phyloP scores from a whole-genome alignment of 2,113 vertebrate genomes.

The Acrocephalus arundinaceus region DNA sequence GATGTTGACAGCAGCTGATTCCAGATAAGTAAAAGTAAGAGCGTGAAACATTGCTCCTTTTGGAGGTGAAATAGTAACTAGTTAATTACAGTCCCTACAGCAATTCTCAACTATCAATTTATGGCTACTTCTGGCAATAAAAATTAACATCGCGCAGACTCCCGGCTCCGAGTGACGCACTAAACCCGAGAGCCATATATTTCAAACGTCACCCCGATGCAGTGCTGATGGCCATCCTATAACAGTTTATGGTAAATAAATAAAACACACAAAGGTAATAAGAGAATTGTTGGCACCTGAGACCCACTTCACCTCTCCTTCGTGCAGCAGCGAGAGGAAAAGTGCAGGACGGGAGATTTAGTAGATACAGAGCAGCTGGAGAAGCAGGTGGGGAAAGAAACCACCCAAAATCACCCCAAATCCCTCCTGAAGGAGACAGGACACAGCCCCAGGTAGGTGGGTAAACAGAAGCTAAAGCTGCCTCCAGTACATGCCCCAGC shows the following conservation, averaged over 20 bases:
- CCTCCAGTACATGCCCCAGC: not conserved
- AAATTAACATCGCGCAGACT: slow-evolving; percentile 65
- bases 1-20: slow-evolving; percentile 78
- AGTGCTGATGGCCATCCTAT: not conserved
- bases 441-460: not conserved
- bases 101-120: slow-evolving; percentile 75
- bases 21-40: slow-evolving; percentile 77
- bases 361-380: not conserved
- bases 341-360: not conserved
- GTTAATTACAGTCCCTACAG: slow-evolving; percentile 77
- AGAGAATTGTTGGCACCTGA: not conserved
- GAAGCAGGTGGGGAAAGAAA: not conserved
- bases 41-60: slow-evolving; percentile 77
- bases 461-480: not conserved
- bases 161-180: slow-evolving; percentile 16
- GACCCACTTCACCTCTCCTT: not conserved
- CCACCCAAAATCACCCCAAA: not conserved
- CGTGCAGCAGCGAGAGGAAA: rapidly evolving
- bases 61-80: slow-evolving; percentile 79
- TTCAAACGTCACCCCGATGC: not conserved
- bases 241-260: slow-evolving; percentile 46
- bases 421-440: not conserved
- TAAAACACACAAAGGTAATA: slow-evolving; percentile 33
- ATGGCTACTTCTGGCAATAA: slow-evolving; percentile 72
- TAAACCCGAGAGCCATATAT: slow-evolving; percentile 14